Conservation (phyloP, 2,113 vertebrate genomes). For the Pygoscelis adeliae region DNA sequence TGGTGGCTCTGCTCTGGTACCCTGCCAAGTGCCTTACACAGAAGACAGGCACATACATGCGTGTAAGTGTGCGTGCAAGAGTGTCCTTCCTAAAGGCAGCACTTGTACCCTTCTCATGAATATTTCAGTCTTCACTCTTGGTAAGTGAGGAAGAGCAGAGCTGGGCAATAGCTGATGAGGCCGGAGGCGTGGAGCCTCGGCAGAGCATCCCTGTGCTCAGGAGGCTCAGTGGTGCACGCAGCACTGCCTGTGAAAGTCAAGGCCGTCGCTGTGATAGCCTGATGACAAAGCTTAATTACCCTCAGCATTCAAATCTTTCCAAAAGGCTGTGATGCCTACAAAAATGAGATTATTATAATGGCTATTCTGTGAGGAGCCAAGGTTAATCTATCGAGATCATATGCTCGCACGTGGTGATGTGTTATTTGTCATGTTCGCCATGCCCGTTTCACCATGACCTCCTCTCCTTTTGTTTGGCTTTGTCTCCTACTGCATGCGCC, state of each 20-base stretch:
- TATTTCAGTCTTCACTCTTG: background rate
- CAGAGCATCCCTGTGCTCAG: background rate
- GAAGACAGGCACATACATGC: fast-evolving
- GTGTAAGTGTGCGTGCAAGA: background rate
- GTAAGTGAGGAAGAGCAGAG: background rate
- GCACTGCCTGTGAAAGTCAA: background rate
- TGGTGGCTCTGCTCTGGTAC: background rate
- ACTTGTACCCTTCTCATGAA: background rate
- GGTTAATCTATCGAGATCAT: background rate
- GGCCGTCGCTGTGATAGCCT: background rate
- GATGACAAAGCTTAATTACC: background rate
- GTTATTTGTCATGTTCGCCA: background rate
- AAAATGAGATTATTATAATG: background rate
- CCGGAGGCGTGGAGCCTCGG: fast-evolving
- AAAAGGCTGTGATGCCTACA: background rate
- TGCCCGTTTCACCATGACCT: background rate
- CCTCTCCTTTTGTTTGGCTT: background rate
- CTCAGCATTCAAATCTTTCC: background rate
- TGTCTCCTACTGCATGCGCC: fast-evolving
- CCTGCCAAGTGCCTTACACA: background rate
- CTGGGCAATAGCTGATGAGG: background rate
- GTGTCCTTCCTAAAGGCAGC: fast-evolving
- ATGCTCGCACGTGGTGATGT: fast-evolving
- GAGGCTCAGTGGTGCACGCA: background rate
- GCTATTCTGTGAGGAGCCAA: background rate